Percentiles rank a stretch among this genome's conserved stretches.
Conservation (phyloP, 2,113 vertebrate species). For the Terrapene triunguis region DNA sequence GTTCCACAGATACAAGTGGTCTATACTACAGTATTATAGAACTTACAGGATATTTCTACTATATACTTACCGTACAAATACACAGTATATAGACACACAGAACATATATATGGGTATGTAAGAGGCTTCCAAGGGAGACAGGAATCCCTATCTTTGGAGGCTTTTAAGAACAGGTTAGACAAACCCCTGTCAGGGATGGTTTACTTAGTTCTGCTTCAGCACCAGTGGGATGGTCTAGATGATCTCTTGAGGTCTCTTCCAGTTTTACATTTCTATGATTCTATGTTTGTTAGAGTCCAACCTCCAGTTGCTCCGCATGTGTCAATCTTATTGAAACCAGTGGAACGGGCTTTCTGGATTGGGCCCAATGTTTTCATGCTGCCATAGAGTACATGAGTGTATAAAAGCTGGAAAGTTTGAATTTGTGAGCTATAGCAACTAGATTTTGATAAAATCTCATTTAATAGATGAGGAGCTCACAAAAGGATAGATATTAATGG, state of each 20-base stretch:
- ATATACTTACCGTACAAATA: background rate
- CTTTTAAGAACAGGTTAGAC: background rate
- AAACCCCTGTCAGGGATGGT: background rate
- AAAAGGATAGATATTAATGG: background rate
- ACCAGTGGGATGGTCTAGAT: background rate
- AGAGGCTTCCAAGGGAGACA: background rate
- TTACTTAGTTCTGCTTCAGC: background rate
- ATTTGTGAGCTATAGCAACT: slow-evolving; percentile 6
- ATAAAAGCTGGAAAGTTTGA: background rate
- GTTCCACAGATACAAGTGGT: background rate
- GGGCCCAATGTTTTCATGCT: background rate
- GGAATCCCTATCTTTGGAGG: background rate
- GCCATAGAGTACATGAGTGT: background rate
- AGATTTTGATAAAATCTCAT: background rate
- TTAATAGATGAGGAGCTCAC: slow-evolving; percentile 6
- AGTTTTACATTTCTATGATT: background rate
- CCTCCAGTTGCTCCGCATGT: background rate
- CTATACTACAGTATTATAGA: background rate
- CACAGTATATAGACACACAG: background rate
- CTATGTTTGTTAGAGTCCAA: background rate
- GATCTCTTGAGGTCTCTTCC: background rate
- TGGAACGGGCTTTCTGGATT: background rate
- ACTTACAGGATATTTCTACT: background rate
- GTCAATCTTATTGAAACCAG: background rate
- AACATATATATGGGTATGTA: background rate